phyloP scores from a whole-genome alignment of 2,113 vertebrate genomes.

The Anolis carolinensis region DNA sequence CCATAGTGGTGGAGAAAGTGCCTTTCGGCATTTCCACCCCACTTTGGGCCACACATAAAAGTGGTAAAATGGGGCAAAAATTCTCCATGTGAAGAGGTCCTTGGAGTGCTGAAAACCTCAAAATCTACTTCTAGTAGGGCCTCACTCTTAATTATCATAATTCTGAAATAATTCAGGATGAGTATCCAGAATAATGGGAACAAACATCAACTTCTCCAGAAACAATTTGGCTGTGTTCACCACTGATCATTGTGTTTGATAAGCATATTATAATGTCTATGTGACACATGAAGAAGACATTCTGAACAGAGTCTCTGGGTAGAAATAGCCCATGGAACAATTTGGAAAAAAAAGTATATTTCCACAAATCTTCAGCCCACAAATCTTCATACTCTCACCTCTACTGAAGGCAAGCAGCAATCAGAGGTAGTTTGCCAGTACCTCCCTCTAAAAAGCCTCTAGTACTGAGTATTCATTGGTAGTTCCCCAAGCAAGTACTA shows the following conservation, averaged over 20 bases:
- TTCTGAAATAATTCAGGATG: background rate
- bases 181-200: background rate
- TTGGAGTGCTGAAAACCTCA: too few relatives aligned
- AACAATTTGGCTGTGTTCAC: background rate
- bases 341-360: background rate
- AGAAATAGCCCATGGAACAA: background rate
- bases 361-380: too few relatives aligned
- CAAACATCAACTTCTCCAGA: background rate
- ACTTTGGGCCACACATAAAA: too few relatives aligned
- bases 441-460: too few relatives aligned
- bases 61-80: too few relatives aligned
- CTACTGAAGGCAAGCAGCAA: background rate
- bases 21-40: too few relatives aligned
- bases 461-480: too few relatives aligned
- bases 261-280: background rate
- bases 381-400: background rate
- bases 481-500: too few relatives aligned
- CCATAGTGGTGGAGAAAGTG: too few relatives aligned
- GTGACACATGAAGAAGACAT: background rate
- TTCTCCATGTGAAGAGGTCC: too few relatives aligned
- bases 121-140: too few relatives aligned
- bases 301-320: background rate
- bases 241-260: background rate
- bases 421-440: too few relatives aligned
- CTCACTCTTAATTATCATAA: background rate